Evolutionary conservation across 2,113 vertebrate species (phyloP).

Genomic region (Psilopsiagon aurifrons): DNA sequence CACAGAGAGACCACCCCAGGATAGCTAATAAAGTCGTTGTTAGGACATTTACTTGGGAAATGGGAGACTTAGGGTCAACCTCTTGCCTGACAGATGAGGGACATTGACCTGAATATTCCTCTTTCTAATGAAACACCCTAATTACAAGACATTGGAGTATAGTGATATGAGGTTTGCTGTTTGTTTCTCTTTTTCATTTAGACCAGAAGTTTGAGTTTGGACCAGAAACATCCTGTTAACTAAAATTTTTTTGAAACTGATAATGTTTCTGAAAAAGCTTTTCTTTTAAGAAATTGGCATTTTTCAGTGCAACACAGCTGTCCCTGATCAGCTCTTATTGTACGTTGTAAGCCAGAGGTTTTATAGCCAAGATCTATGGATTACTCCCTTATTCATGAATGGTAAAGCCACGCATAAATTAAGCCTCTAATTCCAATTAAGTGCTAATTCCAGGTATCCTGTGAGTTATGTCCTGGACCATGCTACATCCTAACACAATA

Average conservation of each 20-base stretch:
- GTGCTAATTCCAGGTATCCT: conserved; percentile 20
- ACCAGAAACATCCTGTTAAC: not conserved
- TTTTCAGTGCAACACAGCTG: conserved; percentile 41
- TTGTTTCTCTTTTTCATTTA: conserved; percentile 7
- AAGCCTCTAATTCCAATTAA: conserved; percentile 46
- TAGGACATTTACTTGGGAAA: conserved; percentile 69
- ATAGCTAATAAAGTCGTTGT: conserved; percentile 65
- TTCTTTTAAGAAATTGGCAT: conserved; percentile 18
- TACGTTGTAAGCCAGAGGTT: not conserved
- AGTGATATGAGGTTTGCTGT: not conserved
- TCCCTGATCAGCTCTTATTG: conserved; percentile 4
- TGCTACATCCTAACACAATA: not conserved
- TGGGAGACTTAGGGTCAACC: conserved; percentile 63
- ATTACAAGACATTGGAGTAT: conserved; percentile 25
- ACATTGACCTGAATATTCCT: conserved; percentile 65
- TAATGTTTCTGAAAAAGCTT: conserved; percentile 30
- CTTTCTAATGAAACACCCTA: conserved; percentile 57
- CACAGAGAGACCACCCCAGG: conserved; percentile 69
- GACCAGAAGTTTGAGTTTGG: conserved; percentile 22
- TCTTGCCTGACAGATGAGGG: conserved; percentile 64
- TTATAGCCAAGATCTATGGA: conserved; percentile 48
- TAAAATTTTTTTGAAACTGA: conserved; percentile 41
- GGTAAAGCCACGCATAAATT: conserved; percentile 46
- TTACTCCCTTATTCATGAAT: conserved; percentile 47
- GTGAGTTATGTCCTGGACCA: conserved; percentile 8